These are phyloP conservation scores for Drosophila elegans DNA, from an alignment of 1,140 invertebrate genomes.

Conservation along the genomic window DNA sequence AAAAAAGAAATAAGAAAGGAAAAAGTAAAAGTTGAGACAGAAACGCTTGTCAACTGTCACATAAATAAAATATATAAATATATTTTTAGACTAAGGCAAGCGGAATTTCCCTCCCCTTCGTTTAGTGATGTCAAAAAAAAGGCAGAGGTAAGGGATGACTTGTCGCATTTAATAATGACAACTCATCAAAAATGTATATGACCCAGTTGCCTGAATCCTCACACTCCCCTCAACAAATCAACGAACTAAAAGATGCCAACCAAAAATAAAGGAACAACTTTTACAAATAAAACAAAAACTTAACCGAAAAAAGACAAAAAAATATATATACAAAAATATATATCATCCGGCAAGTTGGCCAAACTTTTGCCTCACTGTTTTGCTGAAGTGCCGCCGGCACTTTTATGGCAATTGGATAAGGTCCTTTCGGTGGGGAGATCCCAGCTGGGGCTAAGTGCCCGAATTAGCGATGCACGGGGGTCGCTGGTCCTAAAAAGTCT, in stretches of 20 bases:
- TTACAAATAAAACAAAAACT: constrained; percentile 2
- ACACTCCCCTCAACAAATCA: constrained; percentile 30
- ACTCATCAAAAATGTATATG: constrained; percentile 83
- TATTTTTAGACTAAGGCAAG: constrained; percentile 50
- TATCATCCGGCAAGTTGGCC: constrained; percentile 51
- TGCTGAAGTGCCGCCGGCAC: constrained; percentile 56
- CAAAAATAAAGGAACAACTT: constrained; percentile 46
- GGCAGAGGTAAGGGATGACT: not conserved
- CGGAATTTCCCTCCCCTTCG: constrained; percentile 26
- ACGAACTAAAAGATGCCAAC: constrained; percentile 57
- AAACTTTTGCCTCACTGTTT: constrained; percentile 55
- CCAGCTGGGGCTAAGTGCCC: constrained; percentile 73
- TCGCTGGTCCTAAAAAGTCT: constrained; percentile 3
- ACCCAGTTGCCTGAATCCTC: constrained; percentile 61
- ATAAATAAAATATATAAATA: constrained; percentile 78
- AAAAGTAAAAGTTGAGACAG: constrained; percentile 51
- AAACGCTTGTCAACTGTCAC: constrained; percentile 64
- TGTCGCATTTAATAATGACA: constrained; percentile 80
- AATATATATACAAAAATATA: constrained; percentile 38
- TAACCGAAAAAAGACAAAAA: constrained; percentile 30
- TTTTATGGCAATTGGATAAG: constrained; percentile 75
- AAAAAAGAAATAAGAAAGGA: constrained; percentile 14
- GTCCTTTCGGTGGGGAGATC: constrained; percentile 46
- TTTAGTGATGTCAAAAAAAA: constrained; percentile 35
- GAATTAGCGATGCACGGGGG: constrained; percentile 59